These are phyloP conservation scores for Caenorhabditis doughertyi DNA, from an alignment of 2,888 invertebrate genomes.

Conservation along the genomic window DNA sequence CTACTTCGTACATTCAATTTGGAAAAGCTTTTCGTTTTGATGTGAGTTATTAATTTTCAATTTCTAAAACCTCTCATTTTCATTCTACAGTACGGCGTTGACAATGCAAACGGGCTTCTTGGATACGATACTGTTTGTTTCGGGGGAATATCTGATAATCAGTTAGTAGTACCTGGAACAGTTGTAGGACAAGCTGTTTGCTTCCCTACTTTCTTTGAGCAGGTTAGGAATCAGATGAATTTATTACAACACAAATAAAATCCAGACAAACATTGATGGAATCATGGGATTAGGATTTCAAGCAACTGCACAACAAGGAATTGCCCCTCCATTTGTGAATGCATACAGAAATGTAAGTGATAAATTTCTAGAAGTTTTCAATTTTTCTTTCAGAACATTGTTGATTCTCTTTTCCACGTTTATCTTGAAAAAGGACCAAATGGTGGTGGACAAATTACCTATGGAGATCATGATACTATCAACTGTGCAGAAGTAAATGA, in stretches of 20 bases:
- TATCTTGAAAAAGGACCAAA: slow-evolving; percentile 22
- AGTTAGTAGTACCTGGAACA: slow-evolving; percentile 15
- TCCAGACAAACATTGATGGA: slow-evolving; percentile 16
- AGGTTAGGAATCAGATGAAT: not conserved
- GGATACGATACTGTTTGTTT: slow-evolving; percentile 14
- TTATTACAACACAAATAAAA: not conserved
- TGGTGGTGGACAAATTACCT: slow-evolving; percentile 21
- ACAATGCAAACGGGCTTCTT: not conserved
- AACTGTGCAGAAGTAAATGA: slow-evolving; percentile 22
- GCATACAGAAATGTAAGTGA: slow-evolving; percentile 3
- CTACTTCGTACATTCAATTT: slow-evolving; percentile 6
- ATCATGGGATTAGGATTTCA: slow-evolving; percentile 25
- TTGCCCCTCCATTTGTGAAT: slow-evolving; percentile 24
- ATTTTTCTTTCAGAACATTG: slow-evolving; percentile 8
- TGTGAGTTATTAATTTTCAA: not conserved
- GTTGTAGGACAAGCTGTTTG: slow-evolving; percentile 10
- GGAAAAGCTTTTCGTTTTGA: slow-evolving; percentile 20
- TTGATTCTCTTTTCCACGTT: slow-evolving; percentile 12
- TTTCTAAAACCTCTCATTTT: too few relatives aligned
- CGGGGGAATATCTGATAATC: slow-evolving; percentile 7
- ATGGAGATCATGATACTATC: slow-evolving; percentile 10
- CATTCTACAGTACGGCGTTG: slow-evolving; percentile 25
- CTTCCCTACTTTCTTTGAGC: slow-evolving; percentile 17
- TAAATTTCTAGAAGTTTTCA: not conserved
- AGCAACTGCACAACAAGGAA: slow-evolving; percentile 12